phyloP scores from a whole-genome alignment of 1,140 invertebrate species.

The Drosophila santomea region DNA sequence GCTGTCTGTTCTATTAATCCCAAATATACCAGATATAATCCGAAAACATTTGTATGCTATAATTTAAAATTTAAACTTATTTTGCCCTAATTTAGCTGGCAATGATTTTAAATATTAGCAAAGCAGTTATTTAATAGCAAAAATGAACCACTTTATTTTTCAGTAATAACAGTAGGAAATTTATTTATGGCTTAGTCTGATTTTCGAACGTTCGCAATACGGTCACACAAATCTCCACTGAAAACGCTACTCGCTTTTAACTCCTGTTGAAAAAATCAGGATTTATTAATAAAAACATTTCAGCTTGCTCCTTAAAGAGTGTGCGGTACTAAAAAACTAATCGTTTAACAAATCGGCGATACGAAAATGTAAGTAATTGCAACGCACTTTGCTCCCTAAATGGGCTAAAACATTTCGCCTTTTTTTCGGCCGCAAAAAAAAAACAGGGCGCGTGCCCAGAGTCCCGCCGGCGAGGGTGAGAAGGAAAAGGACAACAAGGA shows the following conservation, averaged over 20 bases:
- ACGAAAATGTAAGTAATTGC: slow-evolving; percentile 35
- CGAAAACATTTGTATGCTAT: too few relatives aligned
- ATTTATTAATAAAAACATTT: slow-evolving; percentile 27
- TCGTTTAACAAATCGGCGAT: not conserved
- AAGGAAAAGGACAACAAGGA: slow-evolving; percentile 78
- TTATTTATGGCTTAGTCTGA: not conserved
- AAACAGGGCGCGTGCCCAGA: slow-evolving; percentile 74
- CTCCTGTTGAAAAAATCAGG: slow-evolving; percentile 17
- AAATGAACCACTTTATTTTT: too few relatives aligned
- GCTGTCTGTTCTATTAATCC: not conserved
- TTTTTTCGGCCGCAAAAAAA: not conserved
- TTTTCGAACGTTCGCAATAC: not conserved
- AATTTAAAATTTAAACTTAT: too few relatives aligned
- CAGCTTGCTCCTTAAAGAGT: slow-evolving; percentile 3
- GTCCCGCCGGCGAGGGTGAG: slow-evolving; percentile 68
- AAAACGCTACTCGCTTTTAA: slow-evolving; percentile 33
- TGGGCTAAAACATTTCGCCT: slow-evolving; percentile 12
- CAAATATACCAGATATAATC: not conserved
- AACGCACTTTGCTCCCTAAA: not conserved
- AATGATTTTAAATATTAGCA: too few relatives aligned
- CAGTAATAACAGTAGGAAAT: too few relatives aligned
- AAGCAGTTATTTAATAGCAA: not conserved
- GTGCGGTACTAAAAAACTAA: not conserved
- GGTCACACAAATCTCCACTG: slow-evolving; percentile 26
- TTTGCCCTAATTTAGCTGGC: too few relatives aligned